Evolutionary conservation across 2,113 vertebrate species (phyloP), one percentile per base, ranked within the genome.

Genomic region (Phrynocephalus versicolor): DNA sequence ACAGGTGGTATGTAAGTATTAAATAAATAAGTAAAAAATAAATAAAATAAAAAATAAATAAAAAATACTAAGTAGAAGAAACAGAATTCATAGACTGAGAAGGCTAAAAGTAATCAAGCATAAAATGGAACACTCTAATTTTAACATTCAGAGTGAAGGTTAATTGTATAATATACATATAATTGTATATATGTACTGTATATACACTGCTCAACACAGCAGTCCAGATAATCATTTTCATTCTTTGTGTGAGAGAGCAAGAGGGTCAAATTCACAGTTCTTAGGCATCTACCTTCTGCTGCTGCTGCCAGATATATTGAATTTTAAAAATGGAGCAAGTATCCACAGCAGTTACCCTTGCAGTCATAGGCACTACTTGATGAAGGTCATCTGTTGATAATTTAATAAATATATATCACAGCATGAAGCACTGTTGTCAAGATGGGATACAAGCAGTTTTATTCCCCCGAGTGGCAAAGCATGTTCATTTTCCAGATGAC

Each of bases 361-460:
- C 0, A 0, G 37, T 37, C 35, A 41, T 18, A 55, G 8, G 0
- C 72, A 60, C 69, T 60, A 51, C 9, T 13, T 64, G 25, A 19
- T 69, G 35, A 77, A 27, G 1, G 0, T 8, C n/a, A 77, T 84
- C 58, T 65, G 71, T 30, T 82, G 83, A 0, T 0, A 23, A 37
- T 86, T 10, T 15, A 64, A 64, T 21, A 64, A 25, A 19, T 21
- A 6, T 19, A 6, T 18, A 21, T 64, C 60, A 23, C 60, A 64
- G 60, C 2, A 8, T 70, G 0, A 1, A 65, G 14, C 65, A 60
- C 51, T 0, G 0, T 2, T 0, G 23, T 1, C 19, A 39, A 33
- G 33, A 0, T 0, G 85, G 72, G 39, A 85, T 0, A 0, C 1
- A 1, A 87, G 9, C 0, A 2, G 87, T 67, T 18, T 37, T 75